Evolutionary conservation across 2,888 invertebrate genomes (phyloP), one percentile per base, ranked within the genome.

Genomic region (Heteropelma amictum): DNA sequence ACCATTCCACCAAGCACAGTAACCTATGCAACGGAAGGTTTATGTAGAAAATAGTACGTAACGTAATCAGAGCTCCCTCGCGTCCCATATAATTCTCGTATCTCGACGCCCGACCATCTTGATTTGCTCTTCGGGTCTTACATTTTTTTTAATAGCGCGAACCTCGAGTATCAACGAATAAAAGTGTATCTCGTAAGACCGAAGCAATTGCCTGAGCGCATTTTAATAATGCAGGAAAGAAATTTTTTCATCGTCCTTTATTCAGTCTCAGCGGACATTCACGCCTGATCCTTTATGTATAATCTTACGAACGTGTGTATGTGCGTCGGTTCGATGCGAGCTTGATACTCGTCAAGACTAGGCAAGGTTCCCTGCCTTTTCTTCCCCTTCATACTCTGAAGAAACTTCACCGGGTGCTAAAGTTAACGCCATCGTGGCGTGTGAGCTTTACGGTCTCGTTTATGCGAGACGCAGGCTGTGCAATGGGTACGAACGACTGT

Each of bases 391-490:
- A 19, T 12, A 12, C 26, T 30, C 58, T 42, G 45, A 23, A 35
- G 23, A 64, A 51, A 35, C 56, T 72, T 60, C 61, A 54, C 51
- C 63, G 58, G 65, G 73, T 54, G 72, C 64, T 79, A 77, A 79
- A 80, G 73, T 79, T 79, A 79, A 80, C 79, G 70, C 68, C 68
- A 38, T 71, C 47, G 68, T 75, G 58, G 73, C 70, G 61, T 69
- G 49, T 60, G 61, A 76, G 73, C 77, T 79, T 77, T 79, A 77
- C 71, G 65, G 67, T 30, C 60, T 51, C 67, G 63, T 79, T 79
- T 80, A 76, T 70, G 76, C 65, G 69, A 71, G 61, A 56, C 54
- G 40, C 70, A 45, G 53, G 33, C 65, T 70, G 72, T 58, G 68
- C 63, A 68, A 30, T 45, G 70, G 53, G 45, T 70, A 49, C 40